Evolutionary conservation across 2,113 vertebrate species (phyloP).

Genomic region (Barnardius zonarius): DNA sequence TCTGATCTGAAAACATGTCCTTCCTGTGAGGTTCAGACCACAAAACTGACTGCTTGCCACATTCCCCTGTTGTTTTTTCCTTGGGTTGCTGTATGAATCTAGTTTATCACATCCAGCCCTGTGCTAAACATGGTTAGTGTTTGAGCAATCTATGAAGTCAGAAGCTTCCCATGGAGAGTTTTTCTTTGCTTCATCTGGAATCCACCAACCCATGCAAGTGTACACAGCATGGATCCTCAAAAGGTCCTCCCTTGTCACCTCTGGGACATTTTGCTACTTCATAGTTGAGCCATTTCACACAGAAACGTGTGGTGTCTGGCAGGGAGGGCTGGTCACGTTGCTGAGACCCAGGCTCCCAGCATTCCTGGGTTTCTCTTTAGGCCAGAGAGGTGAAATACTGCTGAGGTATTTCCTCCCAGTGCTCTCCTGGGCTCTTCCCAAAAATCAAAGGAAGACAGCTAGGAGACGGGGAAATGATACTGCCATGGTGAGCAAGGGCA

Average conservation of each 20-base stretch:
- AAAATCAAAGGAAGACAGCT: not conserved
- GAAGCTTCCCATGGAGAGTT: constrained; percentile 61
- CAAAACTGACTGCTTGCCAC: constrained; percentile 60
- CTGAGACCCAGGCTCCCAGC: not conserved
- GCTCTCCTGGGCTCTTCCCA: not conserved
- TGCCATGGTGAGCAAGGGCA: not conserved
- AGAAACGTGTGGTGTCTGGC: not conserved
- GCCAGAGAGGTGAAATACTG: not conserved
- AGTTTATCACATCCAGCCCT: constrained; percentile 54
- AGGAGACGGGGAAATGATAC: not conserved
- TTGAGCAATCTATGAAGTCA: constrained; percentile 56
- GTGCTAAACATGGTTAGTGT: constrained; percentile 11
- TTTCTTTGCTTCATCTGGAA: constrained; percentile 50
- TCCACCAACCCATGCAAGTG: not conserved
- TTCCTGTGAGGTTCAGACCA: constrained; percentile 62
- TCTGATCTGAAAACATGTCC: constrained; percentile 55
- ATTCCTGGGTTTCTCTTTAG: not conserved
- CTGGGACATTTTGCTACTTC: constrained; percentile 6
- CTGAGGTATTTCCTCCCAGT: constrained; percentile 9
- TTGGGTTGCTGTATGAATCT: not conserved
- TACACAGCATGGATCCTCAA: constrained; percentile 4
- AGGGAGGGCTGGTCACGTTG: not conserved
- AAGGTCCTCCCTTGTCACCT: constrained; percentile 41
- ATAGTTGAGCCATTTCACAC: not conserved
- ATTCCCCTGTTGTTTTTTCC: constrained; percentile 48